A percentile compares a stretch with the other conserved stretches of the same genome.
Evolutionary conservation across 2,113 vertebrate species (phyloP).

Genomic region (Gallinago undulata): DNA sequence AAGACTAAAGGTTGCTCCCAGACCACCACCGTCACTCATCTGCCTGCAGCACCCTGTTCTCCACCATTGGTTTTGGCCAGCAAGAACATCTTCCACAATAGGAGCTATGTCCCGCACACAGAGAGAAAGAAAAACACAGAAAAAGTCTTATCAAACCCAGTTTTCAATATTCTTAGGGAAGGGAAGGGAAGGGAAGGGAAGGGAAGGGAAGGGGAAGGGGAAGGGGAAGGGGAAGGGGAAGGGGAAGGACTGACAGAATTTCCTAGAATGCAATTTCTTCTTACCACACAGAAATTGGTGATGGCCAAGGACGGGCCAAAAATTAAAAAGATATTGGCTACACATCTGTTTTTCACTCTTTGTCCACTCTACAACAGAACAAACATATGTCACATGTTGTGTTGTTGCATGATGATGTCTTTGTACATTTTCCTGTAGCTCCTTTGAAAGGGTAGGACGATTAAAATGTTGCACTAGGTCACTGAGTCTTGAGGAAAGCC

Average conservation of each 20-base stretch:
- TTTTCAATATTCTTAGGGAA: neutral
- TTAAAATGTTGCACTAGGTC: neutral
- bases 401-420: neutral
- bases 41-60: fast-evolving
- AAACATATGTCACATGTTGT: neutral
- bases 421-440: neutral
- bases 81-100: neutral
- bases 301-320: neutral
- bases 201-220: neutral
- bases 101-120: neutral
- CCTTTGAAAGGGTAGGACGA: neutral
- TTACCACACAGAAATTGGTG: neutral
- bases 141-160: neutral
- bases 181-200: neutral
- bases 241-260: neutral
- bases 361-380: neutral
- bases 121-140: neutral
- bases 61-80: neutral
- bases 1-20: neutral
- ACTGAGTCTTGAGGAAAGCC: neutral
- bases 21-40: fast-evolving
- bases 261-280: neutral
- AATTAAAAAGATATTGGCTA: neutral
- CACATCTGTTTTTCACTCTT: neutral
- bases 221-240: too few relatives aligned